Percentiles rank a stretch among this genome's conserved stretches.
Evolutionary conservation across 1,140 invertebrate genomes (phyloP).

Genomic region (Mactra quadrangularis): DNA sequence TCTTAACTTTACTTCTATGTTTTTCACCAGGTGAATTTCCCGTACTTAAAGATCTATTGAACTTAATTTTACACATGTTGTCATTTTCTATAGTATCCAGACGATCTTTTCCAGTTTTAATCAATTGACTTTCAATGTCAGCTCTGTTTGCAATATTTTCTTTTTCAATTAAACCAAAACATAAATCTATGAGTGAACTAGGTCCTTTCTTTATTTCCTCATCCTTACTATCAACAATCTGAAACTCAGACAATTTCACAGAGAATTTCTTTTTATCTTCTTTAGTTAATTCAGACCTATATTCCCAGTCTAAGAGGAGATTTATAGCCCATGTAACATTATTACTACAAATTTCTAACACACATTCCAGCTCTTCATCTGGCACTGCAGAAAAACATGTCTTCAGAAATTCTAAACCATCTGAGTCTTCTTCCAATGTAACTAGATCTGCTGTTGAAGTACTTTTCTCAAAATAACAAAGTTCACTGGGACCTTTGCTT

Average conservation of each 20-base stretch:
- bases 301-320: constrained; percentile 43
- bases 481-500: not conserved
- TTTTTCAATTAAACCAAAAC: constrained; percentile 47
- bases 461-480: constrained; percentile 37
- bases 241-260: constrained; percentile 24
- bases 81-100: constrained; percentile 55
- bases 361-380: constrained; percentile 35
- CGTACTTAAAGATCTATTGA: constrained; percentile 32
- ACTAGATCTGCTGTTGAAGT: constrained; percentile 42
- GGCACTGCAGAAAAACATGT: constrained; percentile 44
- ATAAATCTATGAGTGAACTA: constrained; percentile 29
- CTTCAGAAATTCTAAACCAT: constrained; percentile 45
- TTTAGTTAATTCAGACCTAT: constrained; percentile 18
- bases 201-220: constrained; percentile 1
- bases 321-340: constrained; percentile 58
- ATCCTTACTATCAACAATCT: not conserved
- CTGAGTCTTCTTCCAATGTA: not conserved
- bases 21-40: not conserved
- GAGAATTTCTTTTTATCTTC: constrained; percentile 51
- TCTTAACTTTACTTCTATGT: not conserved
- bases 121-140: constrained; percentile 49
- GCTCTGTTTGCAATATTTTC: constrained; percentile 32
- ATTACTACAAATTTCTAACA: constrained; percentile 45
- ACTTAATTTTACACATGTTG: constrained; percentile 28
- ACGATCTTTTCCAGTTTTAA: constrained; percentile 46